Conservation (phyloP, 2,113 vertebrate species). For the Brachypteracias leptosomus region DNA sequence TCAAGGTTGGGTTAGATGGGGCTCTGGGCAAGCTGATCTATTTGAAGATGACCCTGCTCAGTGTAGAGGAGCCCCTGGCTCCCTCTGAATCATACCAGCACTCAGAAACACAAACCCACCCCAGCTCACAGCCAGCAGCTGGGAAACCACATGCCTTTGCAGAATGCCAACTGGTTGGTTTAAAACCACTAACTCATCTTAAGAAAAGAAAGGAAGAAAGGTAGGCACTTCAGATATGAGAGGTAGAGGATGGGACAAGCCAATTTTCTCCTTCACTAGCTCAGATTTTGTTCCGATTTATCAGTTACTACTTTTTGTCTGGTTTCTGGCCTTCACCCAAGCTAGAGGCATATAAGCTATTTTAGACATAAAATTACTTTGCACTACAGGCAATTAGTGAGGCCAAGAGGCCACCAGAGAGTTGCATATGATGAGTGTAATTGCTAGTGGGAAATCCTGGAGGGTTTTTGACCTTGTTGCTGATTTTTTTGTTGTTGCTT, state of each 20-base stretch:
- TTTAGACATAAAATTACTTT: slow-evolving; percentile 9
- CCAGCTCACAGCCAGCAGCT: not conserved
- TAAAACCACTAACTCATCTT: not conserved
- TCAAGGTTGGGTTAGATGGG: not conserved
- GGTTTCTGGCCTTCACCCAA: not conserved
- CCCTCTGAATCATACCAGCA: not conserved
- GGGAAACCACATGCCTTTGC: not conserved
- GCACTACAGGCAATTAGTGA: slow-evolving; percentile 29
- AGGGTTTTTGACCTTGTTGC: not conserved
- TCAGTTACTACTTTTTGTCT: not conserved
- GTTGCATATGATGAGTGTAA: not conserved
- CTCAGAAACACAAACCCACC: not conserved
- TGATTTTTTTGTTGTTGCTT: not conserved
- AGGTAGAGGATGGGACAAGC: not conserved
- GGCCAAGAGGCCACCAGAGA: slow-evolving; percentile 7
- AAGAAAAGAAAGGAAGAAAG: not conserved
- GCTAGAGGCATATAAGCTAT: not conserved
- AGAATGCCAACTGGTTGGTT: not conserved
- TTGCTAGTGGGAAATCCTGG: slow-evolving; percentile 11
- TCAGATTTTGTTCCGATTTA: not conserved
- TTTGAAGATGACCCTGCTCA: too few species aligned
- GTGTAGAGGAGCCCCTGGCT: too few species aligned
- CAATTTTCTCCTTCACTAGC: not conserved
- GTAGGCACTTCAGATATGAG: not conserved
- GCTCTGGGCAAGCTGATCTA: not conserved